Evolutionary conservation across 2,113 vertebrate genomes (phyloP).

Genomic region (Hemiscyllium ocellatum): DNA sequence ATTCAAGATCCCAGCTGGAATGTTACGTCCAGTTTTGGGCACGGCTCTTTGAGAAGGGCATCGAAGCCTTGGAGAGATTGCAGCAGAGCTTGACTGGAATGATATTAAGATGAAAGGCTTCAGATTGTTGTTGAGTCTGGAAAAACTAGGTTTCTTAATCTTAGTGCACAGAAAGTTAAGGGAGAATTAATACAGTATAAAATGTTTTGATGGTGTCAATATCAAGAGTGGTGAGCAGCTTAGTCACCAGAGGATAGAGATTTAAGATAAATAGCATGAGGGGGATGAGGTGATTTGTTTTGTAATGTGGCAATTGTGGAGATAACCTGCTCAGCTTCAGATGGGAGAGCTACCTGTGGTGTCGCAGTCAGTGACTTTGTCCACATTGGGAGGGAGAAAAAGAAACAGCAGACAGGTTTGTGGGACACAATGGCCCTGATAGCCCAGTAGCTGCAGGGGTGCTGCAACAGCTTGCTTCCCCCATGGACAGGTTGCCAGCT

Average conservation of each 20-base stretch:
- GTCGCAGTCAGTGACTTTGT: too few species aligned
- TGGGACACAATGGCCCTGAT: too few species aligned
- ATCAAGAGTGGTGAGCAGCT: neutral
- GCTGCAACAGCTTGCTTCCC: too few species aligned
- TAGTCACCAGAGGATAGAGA: neutral
- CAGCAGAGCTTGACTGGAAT: neutral
- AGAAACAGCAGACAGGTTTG: too few species aligned
- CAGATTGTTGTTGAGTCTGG: neutral
- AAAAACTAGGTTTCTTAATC: neutral
- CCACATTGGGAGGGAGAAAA: too few species aligned
- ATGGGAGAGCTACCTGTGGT: too few species aligned
- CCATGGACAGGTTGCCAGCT: too few species aligned
- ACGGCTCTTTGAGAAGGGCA: neutral
- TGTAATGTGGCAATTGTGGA: too few species aligned
- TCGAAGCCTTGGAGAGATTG: neutral
- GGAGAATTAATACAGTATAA: neutral
- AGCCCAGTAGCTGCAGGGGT: too few species aligned
- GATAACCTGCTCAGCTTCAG: too few species aligned
- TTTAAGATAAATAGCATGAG: neutral
- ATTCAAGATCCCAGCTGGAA: neutral
- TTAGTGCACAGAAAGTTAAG: neutral
- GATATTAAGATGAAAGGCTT: neutral
- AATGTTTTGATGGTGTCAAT: neutral
- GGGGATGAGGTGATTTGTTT: neutral
- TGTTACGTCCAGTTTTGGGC: neutral